Evolutionary conservation across 2,113 vertebrate genomes (phyloP).

Genomic region (Melanostigma gelatinosum): DNA sequence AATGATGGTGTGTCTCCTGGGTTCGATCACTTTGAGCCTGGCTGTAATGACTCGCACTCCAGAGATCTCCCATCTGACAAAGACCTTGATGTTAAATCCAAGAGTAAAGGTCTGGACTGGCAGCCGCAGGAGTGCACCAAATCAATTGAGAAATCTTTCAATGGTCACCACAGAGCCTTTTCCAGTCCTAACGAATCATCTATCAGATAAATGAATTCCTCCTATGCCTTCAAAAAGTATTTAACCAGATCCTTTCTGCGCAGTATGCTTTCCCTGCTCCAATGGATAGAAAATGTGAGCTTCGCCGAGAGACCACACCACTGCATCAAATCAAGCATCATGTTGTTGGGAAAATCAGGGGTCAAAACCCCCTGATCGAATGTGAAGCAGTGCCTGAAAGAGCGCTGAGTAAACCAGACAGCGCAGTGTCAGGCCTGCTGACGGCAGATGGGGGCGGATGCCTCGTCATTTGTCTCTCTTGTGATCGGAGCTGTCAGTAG

Average conservation of each 20-base stretch:
- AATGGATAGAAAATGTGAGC: constrained; percentile 25
- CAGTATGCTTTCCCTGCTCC: constrained; percentile 30
- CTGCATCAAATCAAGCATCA: constrained; percentile 48
- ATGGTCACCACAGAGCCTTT: constrained; percentile 24
- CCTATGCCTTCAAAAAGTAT: constrained; percentile 19
- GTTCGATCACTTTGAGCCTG: constrained; percentile 42
- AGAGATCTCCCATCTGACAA: constrained; percentile 41
- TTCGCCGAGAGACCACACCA: constrained; percentile 20
- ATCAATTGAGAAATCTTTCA: constrained; percentile 51
- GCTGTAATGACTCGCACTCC: constrained; percentile 32
- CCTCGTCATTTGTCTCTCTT: constrained; percentile 53
- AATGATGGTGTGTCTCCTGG: constrained; percentile 49
- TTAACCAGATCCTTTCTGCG: constrained; percentile 26
- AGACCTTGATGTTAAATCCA: constrained; percentile 43
- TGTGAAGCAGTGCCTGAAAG: constrained; percentile 41
- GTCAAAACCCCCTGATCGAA: constrained; percentile 60
- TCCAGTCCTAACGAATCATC: constrained; percentile 49
- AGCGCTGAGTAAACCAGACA: constrained; percentile 48
- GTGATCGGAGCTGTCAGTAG: constrained; percentile 63
- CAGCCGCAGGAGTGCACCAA: constrained; percentile 30
- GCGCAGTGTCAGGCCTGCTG: constrained; percentile 45
- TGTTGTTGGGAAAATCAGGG: constrained; percentile 41
- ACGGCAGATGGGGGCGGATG: constrained; percentile 38
- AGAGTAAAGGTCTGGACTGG: constrained; percentile 22
- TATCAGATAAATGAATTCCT: constrained; percentile 41